Evolutionary conservation across 1,140 invertebrate species (phyloP).

Genomic region (Trachymyrmex cornetzi): DNA sequence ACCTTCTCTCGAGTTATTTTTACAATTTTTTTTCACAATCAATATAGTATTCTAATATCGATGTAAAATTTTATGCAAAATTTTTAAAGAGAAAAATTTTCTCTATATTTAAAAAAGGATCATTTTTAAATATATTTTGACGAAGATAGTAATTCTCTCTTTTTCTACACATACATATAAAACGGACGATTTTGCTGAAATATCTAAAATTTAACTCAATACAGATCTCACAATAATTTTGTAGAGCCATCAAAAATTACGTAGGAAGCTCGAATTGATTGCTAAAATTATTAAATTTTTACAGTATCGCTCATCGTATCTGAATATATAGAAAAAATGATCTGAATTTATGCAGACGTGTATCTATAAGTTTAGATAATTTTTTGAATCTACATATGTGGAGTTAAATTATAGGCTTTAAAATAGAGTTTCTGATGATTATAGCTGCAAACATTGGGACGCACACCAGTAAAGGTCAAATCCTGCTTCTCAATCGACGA

Average conservation of each 20-base stretch:
- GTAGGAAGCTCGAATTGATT: no score
- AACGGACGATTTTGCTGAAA: no score
- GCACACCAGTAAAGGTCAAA: slow-evolving; percentile 35
- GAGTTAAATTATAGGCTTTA: background rate
- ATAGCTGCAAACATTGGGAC: slow-evolving; percentile 8
- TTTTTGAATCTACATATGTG: background rate
- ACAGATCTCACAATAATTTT: no score
- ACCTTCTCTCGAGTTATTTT: background rate
- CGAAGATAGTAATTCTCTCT: background rate
- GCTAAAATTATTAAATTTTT: no score
- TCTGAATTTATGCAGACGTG: background rate
- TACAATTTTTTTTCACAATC: background rate
- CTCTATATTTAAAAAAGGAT: background rate
- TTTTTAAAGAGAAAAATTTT: background rate
- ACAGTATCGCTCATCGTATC: no score
- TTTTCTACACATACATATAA: background rate
- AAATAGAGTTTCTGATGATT: background rate
- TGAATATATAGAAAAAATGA: background rate
- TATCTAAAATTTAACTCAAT: no score
- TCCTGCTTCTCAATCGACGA: slow-evolving; percentile 49
- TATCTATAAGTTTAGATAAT: background rate
- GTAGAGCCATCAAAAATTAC: no score
- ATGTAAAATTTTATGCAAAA: background rate
- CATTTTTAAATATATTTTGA: background rate
- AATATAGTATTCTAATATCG: background rate